Conservation (phyloP, 2,888 invertebrate species). For the Caenorhabditis sp. region DNA sequence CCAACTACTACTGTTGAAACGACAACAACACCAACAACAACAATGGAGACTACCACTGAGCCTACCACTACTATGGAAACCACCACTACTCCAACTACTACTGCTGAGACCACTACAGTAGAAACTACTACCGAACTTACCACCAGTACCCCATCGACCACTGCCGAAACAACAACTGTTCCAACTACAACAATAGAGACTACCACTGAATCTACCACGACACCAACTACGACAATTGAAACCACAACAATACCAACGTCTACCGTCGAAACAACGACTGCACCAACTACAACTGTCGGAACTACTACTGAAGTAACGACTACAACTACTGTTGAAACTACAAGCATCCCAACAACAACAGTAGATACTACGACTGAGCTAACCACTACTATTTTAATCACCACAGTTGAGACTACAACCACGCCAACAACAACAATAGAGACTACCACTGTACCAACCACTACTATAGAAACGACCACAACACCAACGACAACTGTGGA, state of each 20-base stretch:
- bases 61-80: conserved; percentile 9
- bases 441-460: neutral
- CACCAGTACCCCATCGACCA: conserved; percentile 11
- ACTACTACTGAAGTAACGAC: conserved; percentile 4
- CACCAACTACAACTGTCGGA: conserved; percentile 11
- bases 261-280: conserved; percentile 13
- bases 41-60: conserved; percentile 11
- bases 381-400: conserved; percentile 8
- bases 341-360: conserved; percentile 10
- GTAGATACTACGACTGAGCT: conserved; percentile 12
- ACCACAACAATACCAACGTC: conserved; percentile 5
- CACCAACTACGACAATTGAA: conserved; percentile 4
- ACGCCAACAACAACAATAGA: neutral
- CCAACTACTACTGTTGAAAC: conserved; percentile 9
- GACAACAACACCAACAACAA: conserved; percentile 8
- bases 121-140: conserved; percentile 10
- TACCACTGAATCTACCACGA: conserved; percentile 2
- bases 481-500: neutral
- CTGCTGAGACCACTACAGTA: conserved; percentile 8
- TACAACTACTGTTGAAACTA: conserved; percentile 8
- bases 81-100: conserved; percentile 9
- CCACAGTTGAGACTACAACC: conserved; percentile 9
- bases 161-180: conserved; percentile 11
- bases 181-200: conserved; percentile 10
- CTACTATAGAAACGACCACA: neutral